Conservation (phyloP, 2,797 vertebrate species). For the Acanthurus tractus region DNA sequence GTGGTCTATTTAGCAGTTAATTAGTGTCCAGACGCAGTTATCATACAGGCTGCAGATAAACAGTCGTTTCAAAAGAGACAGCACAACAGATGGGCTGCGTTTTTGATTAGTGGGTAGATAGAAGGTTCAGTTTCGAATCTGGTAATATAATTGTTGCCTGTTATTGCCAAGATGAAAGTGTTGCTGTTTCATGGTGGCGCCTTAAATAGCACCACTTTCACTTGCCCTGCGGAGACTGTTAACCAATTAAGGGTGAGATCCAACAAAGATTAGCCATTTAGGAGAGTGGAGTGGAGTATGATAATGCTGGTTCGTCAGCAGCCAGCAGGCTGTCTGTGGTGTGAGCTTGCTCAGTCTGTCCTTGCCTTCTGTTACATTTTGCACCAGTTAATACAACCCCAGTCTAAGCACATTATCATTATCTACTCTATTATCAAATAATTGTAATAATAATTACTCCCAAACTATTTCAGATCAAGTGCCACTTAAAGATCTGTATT, state of each 20-base stretch:
- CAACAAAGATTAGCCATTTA: slow-evolving; percentile 88
- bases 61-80: slow-evolving; percentile 83
- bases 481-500: slow-evolving; percentile 1
- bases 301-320: slow-evolving; percentile 82
- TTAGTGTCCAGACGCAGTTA: slow-evolving; percentile 84
- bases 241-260: slow-evolving; percentile 89
- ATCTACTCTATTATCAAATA: slow-evolving; percentile 47
- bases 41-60: slow-evolving; percentile 84
- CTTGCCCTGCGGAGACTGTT: slow-evolving; percentile 88
- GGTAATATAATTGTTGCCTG: slow-evolving; percentile 90
- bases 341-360: slow-evolving; percentile 82
- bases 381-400: slow-evolving; percentile 60
- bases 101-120: slow-evolving; percentile 89
- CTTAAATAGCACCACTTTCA: slow-evolving; percentile 88
- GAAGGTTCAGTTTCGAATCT: slow-evolving; percentile 85
- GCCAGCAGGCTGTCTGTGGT: slow-evolving; percentile 82
- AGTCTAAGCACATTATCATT: slow-evolving; percentile 58
- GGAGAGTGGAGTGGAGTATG: slow-evolving; percentile 81
- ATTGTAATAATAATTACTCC: slow-evolving; percentile 14
- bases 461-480: slow-evolving; percentile 27
- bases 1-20: slow-evolving; percentile 81
- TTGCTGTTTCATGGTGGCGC: slow-evolving; percentile 86
- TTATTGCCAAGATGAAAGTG: slow-evolving; percentile 89
- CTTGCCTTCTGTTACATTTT: slow-evolving; percentile 83
- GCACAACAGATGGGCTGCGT: slow-evolving; percentile 88